Evolutionary conservation across 2,888 invertebrate genomes (phyloP), one percentile per base, ranked within the genome.

Genomic region (Tipula unca): DNA sequence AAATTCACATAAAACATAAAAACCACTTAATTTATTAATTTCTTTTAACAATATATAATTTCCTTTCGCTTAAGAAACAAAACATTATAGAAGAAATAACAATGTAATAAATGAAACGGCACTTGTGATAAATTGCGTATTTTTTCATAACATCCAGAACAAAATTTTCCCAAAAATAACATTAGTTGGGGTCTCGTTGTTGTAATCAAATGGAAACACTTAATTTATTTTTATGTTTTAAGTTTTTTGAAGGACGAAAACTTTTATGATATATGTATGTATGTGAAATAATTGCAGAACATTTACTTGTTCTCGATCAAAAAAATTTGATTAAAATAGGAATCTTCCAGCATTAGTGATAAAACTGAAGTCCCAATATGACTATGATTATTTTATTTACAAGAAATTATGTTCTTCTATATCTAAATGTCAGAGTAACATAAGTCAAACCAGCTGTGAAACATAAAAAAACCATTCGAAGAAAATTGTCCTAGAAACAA

Each of bases 1-100:
- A 6, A 32, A 69, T 69, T 69, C 69, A 25, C 69, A 69, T 69
- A 69, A 69, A 69, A 25, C 69, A 69, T 69, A 69, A 69, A 69
- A 69, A 69, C 69, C 69, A 69, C 69, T 69, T 69, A 69, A 69
- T 69, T 69, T 69, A 69, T 69, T 69, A 69, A 69, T 69, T 69
- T 69, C 69, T 69, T 69, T 69, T 69, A 69, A 69, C 69, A 69
- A 69, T 69, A 69, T 69, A 69, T 69, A n/a, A n/a, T 69, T 69
- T 69, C 69, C 17, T 17, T 17, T 48, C 17, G 48, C 48, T 48
- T 69, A 69, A 25, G 69, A 69, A 48, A n/a, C 39, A 39, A 39
- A 39, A 39, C 6, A 8, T 10, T 10, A 39, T 69, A 25, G 8
- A 69, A 69, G 69, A 69, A 69, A 69, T 69, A 69, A 69, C 69